Evolutionary conservation across 2,888 invertebrate genomes (phyloP).

Genomic region (Pammene fasciana): DNA sequence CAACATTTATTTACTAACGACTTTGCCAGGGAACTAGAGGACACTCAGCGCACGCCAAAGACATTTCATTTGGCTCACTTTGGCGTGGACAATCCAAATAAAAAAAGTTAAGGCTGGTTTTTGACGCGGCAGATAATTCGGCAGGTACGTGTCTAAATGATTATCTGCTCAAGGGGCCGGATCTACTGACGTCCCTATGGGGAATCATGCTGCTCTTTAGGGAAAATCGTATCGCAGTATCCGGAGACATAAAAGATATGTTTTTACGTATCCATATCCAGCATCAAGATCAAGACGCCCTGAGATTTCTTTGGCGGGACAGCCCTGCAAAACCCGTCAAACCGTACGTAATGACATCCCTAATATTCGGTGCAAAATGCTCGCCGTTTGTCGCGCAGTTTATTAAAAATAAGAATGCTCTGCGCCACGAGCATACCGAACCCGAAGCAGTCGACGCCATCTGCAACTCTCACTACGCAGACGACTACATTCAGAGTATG

Average conservation of each 20-base stretch:
- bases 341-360: constrained; percentile 17
- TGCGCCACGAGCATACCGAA: constrained; percentile 35
- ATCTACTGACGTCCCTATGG: constrained; percentile 29
- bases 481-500: background rate
- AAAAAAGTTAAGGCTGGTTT: constrained; percentile 1
- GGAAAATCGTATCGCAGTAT: constrained; percentile 24
- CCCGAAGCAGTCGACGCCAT: background rate
- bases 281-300: constrained; percentile 20
- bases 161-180: constrained; percentile 23
- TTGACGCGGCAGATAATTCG: background rate
- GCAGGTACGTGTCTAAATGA: constrained; percentile 1
- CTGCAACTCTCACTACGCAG: background rate
- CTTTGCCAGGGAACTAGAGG: background rate
- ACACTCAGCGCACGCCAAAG: background rate
- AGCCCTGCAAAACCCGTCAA: background rate
- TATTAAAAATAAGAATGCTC: constrained; percentile 23
- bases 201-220: constrained; percentile 37
- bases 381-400: constrained; percentile 36
- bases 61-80: background rate
- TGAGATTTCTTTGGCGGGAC: constrained; percentile 14
- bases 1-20: background rate
- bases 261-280: constrained; percentile 25
- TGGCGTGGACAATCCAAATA: background rate
- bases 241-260: constrained; percentile 37
- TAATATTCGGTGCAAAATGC: constrained; percentile 36